Conservation (phyloP, 2,113 vertebrate genomes). For the Charina bottae region DNA sequence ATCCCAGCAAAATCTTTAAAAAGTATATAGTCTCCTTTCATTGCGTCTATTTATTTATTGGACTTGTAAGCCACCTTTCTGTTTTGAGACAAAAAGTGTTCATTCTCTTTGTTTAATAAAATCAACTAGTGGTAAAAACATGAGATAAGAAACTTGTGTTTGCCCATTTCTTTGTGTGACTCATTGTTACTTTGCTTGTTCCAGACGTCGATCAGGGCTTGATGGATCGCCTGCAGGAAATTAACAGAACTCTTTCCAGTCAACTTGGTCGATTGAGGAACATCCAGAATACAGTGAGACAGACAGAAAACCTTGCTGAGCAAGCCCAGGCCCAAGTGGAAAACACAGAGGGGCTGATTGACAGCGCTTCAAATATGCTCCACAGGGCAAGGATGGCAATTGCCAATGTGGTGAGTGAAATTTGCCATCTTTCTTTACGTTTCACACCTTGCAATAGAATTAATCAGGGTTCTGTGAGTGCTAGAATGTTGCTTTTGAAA, state of each 20-base stretch:
- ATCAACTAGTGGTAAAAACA: neutral
- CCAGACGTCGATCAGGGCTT: conserved; percentile 88
- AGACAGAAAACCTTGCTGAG: conserved; percentile 82
- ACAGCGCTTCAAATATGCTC: conserved; percentile 84
- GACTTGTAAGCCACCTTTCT: neutral
- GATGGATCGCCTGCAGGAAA: conserved; percentile 85
- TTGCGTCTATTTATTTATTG: neutral
- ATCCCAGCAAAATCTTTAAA: neutral
- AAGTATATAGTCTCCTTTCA: neutral
- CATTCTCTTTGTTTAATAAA: neutral
- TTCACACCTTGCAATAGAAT: too few relatives aligned
- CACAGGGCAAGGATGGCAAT: conserved; percentile 88
- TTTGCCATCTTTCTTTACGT: neutral
- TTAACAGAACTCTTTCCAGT: conserved; percentile 86
- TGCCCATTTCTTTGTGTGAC: conserved; percentile 6
- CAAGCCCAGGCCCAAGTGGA: conserved; percentile 81
- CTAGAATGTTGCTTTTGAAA: neutral
- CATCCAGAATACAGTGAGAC: conserved; percentile 84
- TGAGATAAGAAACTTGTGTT: neutral
- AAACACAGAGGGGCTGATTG: conserved; percentile 83
- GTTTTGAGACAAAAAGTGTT: neutral
- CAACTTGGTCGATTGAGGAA: conserved; percentile 91
- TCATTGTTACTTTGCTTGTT: conserved; percentile 15
- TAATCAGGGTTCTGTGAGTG: too few relatives aligned
- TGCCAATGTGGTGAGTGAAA: conserved; percentile 85